Percentiles rank a stretch among this genome's conserved stretches.
phyloP scores from a whole-genome alignment of 2,797 vertebrate species.

The Triplophysa bombifrons region DNA sequence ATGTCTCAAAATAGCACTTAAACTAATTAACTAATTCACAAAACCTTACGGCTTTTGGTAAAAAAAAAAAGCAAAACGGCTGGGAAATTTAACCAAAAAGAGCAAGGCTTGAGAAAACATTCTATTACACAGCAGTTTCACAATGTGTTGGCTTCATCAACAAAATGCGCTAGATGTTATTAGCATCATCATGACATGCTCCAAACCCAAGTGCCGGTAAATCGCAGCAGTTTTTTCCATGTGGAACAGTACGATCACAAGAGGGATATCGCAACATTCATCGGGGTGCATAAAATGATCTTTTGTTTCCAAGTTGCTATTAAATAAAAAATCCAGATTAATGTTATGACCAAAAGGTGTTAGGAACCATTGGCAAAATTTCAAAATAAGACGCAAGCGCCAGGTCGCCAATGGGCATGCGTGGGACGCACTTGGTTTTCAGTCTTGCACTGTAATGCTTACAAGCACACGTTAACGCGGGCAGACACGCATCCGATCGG shows the following conservation, averaged over 20 bases:
- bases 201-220: no score
- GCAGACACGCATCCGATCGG: neutral
- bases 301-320: constrained; percentile 10
- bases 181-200: neutral
- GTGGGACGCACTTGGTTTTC: constrained; percentile 2
- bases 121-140: neutral
- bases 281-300: constrained; percentile 18
- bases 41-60: constrained; percentile 12
- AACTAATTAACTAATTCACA: constrained; percentile 8
- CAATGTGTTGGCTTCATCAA: constrained; percentile 5
- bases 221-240: constrained; percentile 22
- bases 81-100: no score
- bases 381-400: neutral
- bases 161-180: neutral
- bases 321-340: constrained; percentile 4
- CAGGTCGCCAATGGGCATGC: constrained; percentile 8
- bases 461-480: neutral
- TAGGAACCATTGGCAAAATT: neutral
- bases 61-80: neutral
- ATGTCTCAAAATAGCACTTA: constrained; percentile 16
- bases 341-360: constrained; percentile 8
- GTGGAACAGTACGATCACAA: constrained; percentile 23
- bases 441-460: neutral
- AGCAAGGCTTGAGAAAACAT: no score
- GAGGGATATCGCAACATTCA: constrained; percentile 22